phyloP scores from a whole-genome alignment of 37 sponge, comb jelly and placozoan genomes.

The Bolinopsis microptera region DNA sequence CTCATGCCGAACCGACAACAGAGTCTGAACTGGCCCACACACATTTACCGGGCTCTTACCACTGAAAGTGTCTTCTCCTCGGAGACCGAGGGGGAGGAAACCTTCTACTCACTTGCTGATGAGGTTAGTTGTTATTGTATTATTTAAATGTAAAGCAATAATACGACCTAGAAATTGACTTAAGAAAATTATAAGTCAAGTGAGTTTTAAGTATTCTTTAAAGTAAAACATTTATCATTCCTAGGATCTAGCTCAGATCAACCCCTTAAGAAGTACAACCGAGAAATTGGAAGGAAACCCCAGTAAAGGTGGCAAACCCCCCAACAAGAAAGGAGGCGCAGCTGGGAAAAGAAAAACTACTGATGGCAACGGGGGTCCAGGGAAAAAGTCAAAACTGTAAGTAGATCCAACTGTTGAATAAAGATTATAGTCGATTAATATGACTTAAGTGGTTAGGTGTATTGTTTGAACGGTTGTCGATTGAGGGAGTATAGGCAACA shows the following conservation, averaged over 20 bases:
- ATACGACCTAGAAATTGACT: no score
- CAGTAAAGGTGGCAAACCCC: conserved; percentile 2
- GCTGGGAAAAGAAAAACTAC: conserved; percentile 37
- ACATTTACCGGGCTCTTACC: conserved; percentile 40
- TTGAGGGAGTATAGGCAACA: no score
- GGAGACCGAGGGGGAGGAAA: conserved; percentile 37
- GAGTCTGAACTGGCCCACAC: conserved; percentile 25
- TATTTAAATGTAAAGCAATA: no score
- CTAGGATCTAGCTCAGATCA: background rate
- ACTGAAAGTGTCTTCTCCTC: conserved; percentile 18
- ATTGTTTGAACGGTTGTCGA: no score
- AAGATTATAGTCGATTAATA: no score
- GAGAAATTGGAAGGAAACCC: background rate
- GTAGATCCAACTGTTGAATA: no score
- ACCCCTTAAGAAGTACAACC: background rate
- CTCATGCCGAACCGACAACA: conserved; percentile 40
- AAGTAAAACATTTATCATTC: no score
- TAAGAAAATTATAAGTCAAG: no score
- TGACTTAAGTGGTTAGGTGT: no score
- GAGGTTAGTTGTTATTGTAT: background rate
- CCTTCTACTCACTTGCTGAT: conserved; percentile 20
- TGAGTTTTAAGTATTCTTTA: no score
- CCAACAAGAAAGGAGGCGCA: background rate
- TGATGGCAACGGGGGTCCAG: conserved; percentile 6
- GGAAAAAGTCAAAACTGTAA: conserved; percentile 33